These are phyloP conservation scores for Oscheius sp. DNA, from an alignment of 2,888 invertebrate species.

Conservation along the genomic window DNA sequence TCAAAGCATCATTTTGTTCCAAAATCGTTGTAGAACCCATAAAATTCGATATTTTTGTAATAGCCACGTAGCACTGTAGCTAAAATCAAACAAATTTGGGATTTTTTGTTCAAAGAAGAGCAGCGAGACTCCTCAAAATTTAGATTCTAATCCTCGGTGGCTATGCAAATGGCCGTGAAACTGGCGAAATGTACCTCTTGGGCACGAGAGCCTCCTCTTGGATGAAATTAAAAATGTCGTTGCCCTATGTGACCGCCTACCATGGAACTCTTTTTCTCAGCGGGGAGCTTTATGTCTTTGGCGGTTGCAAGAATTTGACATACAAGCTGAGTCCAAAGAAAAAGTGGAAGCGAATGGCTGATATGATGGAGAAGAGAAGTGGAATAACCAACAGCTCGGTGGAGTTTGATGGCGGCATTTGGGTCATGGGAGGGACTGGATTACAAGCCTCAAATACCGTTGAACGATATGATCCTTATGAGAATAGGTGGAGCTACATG, in stretches of 20 bases:
- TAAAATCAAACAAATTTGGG: no score
- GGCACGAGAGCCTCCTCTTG: not conserved
- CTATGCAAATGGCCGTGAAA: not conserved
- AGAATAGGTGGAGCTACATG: not conserved
- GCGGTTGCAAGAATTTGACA: not conserved
- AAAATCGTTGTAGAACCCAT: no score
- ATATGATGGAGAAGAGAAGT: constrained; percentile 6
- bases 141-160: constrained; percentile 3
- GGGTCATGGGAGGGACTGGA: constrained; percentile 10
- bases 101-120: no score
- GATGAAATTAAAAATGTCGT: not conserved
- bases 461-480: constrained; percentile 1
- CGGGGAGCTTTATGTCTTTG: not conserved
- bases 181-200: not conserved
- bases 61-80: no score
- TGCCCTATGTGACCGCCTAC: not conserved
- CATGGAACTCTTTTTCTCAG: not conserved
- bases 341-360: not conserved
- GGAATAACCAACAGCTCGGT: constrained; percentile 13
- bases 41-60: no score
- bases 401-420: constrained; percentile 5
- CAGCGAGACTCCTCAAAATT: no score
- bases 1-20: no score
- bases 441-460: not conserved
- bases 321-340: constrained; percentile 1